A percentile compares a stretch with the other conserved stretches of the same genome.
phyloP scores from a whole-genome alignment of 2,888 invertebrate species.

The Clostera curtula region DNA sequence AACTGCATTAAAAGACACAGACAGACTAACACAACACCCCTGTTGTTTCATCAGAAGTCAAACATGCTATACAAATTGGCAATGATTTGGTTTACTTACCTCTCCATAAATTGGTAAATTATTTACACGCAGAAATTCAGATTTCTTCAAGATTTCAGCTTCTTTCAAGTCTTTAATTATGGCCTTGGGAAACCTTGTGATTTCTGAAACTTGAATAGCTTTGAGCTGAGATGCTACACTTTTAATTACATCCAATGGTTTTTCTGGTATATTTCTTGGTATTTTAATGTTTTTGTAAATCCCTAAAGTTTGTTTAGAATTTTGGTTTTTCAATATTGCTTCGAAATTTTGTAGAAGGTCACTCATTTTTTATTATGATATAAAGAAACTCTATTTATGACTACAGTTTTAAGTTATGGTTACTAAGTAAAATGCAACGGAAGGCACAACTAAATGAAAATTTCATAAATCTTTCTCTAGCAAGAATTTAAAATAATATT shows the following conservation, averaged over 20 bases:
- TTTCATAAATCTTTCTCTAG: too few species aligned
- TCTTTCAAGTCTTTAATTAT: constrained; percentile 11
- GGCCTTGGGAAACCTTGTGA: constrained; percentile 12
- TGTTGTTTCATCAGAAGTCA: too few species aligned
- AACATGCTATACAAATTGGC: too few species aligned
- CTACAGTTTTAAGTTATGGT: too few species aligned
- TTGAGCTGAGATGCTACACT: constrained; percentile 44
- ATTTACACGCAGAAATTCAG: constrained; percentile 31
- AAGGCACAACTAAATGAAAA: too few species aligned
- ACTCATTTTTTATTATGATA: constrained; percentile 12
- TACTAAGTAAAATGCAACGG: too few species aligned
- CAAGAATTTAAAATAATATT: too few species aligned
- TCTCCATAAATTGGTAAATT: constrained; percentile 26
- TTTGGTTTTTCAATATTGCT: constrained; percentile 25
- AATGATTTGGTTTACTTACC: too few species aligned
- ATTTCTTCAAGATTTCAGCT: constrained; percentile 26
- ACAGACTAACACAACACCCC: too few species aligned
- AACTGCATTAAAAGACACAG: too few species aligned
- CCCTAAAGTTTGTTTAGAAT: constrained; percentile 12
- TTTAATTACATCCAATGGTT: constrained; percentile 38
- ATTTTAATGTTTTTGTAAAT: constrained; percentile 28
- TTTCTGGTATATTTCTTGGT: constrained; percentile 10
- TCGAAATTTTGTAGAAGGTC: constrained; percentile 28
- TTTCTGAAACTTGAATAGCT: constrained; percentile 46
- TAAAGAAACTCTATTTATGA: too few species aligned